Evolutionary conservation across 2,113 vertebrate species (phyloP), one percentile per base, ranked within the genome.

Genomic region (Phaethon lepturus): DNA sequence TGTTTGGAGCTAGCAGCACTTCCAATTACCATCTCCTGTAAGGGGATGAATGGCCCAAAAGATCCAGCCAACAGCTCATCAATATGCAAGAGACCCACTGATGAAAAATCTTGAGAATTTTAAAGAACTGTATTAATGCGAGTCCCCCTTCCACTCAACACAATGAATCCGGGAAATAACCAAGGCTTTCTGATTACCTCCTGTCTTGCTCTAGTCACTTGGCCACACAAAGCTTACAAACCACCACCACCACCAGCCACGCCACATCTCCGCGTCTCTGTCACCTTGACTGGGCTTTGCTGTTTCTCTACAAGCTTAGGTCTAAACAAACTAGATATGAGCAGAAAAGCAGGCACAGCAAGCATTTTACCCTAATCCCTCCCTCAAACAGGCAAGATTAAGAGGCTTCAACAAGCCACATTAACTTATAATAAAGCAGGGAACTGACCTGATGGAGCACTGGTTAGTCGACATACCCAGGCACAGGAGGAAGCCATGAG

Each of bases 81-180:
- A 2, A 28, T 14, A 24, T 0, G 10, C 14, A 55, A 28, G 38
- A 75, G 26, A 88, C 60, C 13, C 56, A n/a, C 1, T 1, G 1
- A 17, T 0, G 4, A 29, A 52, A 35, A 78, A 18, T 11, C 44
- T 53, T 9, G 10, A 38, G 38, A 52, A 23, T 0, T 24, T 18
- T 23, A 7, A 69, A 44, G 35, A 33, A 13, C 19, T 23, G 0
- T 22, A 12, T n/a, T 17, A 33, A 22, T 2, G 7, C 1, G 1
- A 45, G 53, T 45, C 28, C 64, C 9, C 28, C 23, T 53, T 68
- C 71, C 59, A 62, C 22, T 42, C 49, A 45, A 24, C 29, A 17
- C 15, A 59, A 47, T 55, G 40, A 40, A 0, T 0, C 14, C 3
- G 15, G 58, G 62, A 29, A 63, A 82, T 7, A 45, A 14, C 26